phyloP scores from a whole-genome alignment of 2,797 vertebrate genomes.

The Setipinna tenuifilis region DNA sequence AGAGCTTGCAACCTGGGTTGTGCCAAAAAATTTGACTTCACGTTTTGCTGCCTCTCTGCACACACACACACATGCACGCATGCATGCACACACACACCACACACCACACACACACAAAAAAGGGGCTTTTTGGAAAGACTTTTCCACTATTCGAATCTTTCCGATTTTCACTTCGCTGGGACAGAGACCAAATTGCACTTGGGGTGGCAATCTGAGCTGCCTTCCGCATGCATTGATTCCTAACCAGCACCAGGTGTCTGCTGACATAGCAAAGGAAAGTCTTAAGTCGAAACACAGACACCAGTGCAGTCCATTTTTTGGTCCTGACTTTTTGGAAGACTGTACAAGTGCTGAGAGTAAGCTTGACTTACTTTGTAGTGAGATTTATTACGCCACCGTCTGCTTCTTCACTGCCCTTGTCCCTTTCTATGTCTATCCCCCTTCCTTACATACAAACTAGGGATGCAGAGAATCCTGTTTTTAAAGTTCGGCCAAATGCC shows the following conservation, averaged over 20 bases:
- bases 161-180: not conserved
- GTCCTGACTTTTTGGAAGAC: not conserved
- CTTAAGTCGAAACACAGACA: conserved; percentile 20
- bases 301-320: not conserved
- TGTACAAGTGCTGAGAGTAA: not conserved
- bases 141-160: conserved; percentile 15
- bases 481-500: too few relatives aligned
- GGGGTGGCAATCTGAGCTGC: conserved; percentile 11
- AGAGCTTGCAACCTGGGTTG: not conserved
- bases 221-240: not conserved
- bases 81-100: not conserved
- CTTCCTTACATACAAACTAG: not conserved
- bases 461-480: too few relatives aligned
- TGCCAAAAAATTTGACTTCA: not conserved
- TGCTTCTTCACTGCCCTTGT: not conserved
- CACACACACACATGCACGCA: not conserved
- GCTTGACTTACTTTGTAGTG: conserved; percentile 15
- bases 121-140: not conserved
- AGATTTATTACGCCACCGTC: not conserved
- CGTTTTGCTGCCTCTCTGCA: not conserved
- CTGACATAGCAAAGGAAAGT: not conserved
- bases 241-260: not conserved
- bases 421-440: not conserved
- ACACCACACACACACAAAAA: too few relatives aligned
- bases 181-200: not conserved